A percentile compares a stretch with the other conserved stretches of the same genome.
Evolutionary conservation across 2,888 invertebrate species (phyloP).

Genomic region (Gymnosoma rotundatum): DNA sequence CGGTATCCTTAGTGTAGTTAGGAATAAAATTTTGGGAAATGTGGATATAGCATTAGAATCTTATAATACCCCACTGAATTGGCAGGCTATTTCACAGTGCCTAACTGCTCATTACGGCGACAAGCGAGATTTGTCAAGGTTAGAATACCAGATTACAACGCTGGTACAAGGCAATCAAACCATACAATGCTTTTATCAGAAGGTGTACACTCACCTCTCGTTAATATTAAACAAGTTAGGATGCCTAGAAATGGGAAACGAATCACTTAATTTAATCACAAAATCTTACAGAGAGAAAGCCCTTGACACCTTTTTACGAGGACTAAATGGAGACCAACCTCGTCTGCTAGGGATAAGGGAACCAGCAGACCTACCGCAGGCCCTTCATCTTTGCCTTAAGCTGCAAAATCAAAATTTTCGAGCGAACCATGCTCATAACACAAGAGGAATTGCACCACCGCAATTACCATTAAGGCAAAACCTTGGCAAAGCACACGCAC

Average conservation of each 20-base stretch:
- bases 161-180: neutral
- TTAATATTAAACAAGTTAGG: slow-evolving; percentile 26
- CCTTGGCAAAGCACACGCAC: neutral
- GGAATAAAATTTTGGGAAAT: neutral
- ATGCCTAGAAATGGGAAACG: no score
- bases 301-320: slow-evolving; percentile 26
- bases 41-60: neutral
- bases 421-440: neutral
- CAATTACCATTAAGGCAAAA: neutral
- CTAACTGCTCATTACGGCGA: neutral
- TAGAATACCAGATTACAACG: neutral
- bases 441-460: neutral
- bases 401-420: neutral
- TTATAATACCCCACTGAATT: neutral
- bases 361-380: neutral
- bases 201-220: neutral
- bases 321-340: slow-evolving; percentile 20
- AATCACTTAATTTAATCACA: no score
- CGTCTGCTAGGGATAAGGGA: neutral
- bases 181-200: neutral
- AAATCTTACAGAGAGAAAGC: neutral
- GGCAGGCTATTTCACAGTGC: neutral
- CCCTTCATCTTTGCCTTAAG: neutral
- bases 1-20: neutral
- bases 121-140: neutral